These are phyloP conservation scores for Apis dorsata DNA, from an alignment of 1,140 invertebrate genomes.

Conservation along the genomic window DNA sequence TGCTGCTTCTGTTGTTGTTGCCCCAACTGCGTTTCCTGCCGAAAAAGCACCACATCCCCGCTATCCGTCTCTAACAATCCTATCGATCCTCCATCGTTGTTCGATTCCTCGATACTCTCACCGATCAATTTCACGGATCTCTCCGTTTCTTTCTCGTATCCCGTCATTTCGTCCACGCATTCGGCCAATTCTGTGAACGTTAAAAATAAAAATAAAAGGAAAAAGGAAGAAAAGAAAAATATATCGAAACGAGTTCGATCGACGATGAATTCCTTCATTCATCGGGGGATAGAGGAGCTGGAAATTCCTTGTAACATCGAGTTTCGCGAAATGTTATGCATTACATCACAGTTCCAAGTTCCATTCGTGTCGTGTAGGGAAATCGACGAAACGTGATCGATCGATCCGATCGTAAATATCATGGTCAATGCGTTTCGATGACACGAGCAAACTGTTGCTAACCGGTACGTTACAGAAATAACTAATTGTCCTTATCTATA, in stretches of 20 bases:
- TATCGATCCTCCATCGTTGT: constrained; percentile 18
- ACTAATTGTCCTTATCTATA: constrained; percentile 63
- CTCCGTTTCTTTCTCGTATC: not conserved
- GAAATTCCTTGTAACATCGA: too few relatives aligned
- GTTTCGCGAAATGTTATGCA: not conserved
- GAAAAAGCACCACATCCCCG: constrained; percentile 17
- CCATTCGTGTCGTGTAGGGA: not conserved
- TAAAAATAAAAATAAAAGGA: too few relatives aligned
- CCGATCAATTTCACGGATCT: not conserved
- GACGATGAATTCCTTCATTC: too few relatives aligned
- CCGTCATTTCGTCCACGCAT: constrained; percentile 20
- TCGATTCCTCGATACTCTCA: not conserved
- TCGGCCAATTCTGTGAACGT: constrained; percentile 45
- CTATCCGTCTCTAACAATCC: not conserved
- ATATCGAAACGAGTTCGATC: too few relatives aligned
- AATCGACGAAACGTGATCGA: constrained; percentile 7
- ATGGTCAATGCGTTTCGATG: constrained; percentile 16
- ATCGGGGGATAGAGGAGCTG: too few relatives aligned
- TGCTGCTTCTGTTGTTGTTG: constrained; percentile 6
- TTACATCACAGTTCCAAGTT: not conserved
- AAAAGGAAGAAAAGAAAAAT: too few relatives aligned
- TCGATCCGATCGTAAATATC: constrained; percentile 12
- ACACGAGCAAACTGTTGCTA: constrained; percentile 68
- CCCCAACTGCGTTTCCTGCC: not conserved
- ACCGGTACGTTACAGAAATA: constrained; percentile 69